A percentile compares a stretch with the other conserved stretches of the same genome.
These are phyloP conservation scores for Morpho helenor DNA, from an alignment of 2,888 invertebrate genomes.

Conservation along the genomic window DNA sequence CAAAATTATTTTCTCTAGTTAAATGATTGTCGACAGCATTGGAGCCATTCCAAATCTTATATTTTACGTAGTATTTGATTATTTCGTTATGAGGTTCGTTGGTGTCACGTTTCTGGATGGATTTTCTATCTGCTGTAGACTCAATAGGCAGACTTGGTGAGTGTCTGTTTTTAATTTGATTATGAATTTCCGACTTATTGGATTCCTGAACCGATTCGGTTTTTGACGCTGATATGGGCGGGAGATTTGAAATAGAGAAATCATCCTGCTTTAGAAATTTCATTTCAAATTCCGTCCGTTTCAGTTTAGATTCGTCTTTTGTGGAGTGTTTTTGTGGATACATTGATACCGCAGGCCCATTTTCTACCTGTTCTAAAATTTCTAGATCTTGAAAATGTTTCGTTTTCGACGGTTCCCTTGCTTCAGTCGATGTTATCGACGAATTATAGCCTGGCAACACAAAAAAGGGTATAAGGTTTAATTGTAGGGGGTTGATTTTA, in stretches of 20 bases:
- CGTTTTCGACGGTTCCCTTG: conserved; percentile 1
- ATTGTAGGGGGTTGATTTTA: background rate
- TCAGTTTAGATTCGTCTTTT: background rate
- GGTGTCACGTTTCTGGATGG: conserved; percentile 42
- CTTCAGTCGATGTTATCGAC: background rate
- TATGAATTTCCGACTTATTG: no score
- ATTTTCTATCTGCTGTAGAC: conserved; percentile 24
- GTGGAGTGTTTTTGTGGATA: conserved; percentile 23
- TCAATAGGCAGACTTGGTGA: no score
- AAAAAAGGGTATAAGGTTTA: background rate
- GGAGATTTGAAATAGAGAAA: no score
- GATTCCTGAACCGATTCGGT: no score
- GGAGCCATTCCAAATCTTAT: conserved; percentile 52
- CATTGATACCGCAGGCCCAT: conserved; percentile 24
- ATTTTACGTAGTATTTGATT: conserved; percentile 53
- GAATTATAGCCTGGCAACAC: conserved; percentile 8
- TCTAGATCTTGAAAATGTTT: conserved; percentile 15
- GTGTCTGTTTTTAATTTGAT: no score
- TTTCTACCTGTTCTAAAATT: conserved; percentile 27
- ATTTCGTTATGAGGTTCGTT: conserved; percentile 29
- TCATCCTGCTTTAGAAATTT: no score
- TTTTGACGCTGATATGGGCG: no score
- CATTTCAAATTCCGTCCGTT: no score
- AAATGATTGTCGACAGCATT: conserved; percentile 10
- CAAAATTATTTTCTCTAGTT: conserved; percentile 13